These are phyloP conservation scores for Drosophila cognata DNA, from an alignment of 2,888 invertebrate species.

Conservation along the genomic window DNA sequence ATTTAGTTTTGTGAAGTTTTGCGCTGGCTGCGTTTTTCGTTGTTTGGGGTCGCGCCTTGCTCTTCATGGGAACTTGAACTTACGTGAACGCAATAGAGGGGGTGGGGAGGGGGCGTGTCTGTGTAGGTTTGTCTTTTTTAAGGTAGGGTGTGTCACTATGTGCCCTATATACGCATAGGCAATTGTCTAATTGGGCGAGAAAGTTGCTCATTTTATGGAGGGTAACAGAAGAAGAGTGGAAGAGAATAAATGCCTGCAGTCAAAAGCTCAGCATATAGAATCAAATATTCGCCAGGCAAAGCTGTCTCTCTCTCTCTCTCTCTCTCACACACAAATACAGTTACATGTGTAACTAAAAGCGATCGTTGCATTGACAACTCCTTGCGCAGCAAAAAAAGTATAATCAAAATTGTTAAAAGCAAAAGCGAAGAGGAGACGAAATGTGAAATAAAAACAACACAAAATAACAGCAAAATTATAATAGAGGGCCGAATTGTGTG, in stretches of 20 bases:
- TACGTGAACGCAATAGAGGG: conserved; percentile 16
- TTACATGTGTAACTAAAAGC: conserved; percentile 7
- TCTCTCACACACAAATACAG: neutral
- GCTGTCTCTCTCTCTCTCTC: neutral
- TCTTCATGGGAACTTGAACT: conserved; percentile 76
- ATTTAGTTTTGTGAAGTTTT: conserved; percentile 77
- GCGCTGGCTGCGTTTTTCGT: conserved; percentile 49
- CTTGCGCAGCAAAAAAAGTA: conserved; percentile 39
- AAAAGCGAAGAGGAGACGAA: conserved; percentile 52
- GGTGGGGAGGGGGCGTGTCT: conserved; percentile 13
- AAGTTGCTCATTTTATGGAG: conserved; percentile 3
- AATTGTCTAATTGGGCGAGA: conserved; percentile 39
- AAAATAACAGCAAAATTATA: conserved; percentile 47
- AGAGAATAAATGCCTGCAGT: neutral
- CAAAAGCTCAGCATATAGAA: conserved; percentile 3
- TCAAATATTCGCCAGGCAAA: conserved; percentile 2
- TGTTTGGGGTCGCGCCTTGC: conserved; percentile 65
- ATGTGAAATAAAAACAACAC: conserved; percentile 47
- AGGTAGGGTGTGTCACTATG: conserved; percentile 33
- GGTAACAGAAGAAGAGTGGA: neutral
- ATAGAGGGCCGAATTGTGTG: conserved; percentile 65
- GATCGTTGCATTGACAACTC: conserved; percentile 55
- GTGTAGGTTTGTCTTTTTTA: conserved; percentile 53
- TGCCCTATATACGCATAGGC: too few relatives aligned
- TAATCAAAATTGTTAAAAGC: conserved; percentile 41